Conservation (phyloP, 2,113 vertebrate species). For the Catagonus wagneri region DNA sequence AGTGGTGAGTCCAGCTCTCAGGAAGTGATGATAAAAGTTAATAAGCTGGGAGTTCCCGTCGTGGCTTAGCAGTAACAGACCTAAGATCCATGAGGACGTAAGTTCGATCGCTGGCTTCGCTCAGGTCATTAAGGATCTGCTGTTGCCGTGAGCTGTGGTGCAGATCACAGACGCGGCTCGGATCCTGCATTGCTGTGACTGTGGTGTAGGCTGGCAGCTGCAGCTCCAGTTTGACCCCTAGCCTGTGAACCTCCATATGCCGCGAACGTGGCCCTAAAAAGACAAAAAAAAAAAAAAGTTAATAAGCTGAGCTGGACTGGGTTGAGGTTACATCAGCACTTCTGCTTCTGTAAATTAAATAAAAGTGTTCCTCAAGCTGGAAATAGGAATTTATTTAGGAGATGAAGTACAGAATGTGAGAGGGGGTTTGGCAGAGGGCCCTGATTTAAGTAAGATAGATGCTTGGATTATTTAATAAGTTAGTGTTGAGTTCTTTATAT, state of each 20-base stretch:
- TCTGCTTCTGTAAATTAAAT: conserved; percentile 4
- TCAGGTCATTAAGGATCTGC: too few species aligned
- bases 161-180: too few species aligned
- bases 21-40: background rate
- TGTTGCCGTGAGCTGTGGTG: too few species aligned
- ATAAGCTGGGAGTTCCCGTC: background rate
- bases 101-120: too few species aligned
- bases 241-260: too few species aligned
- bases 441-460: background rate
- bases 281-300: background rate
- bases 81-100: too few species aligned
- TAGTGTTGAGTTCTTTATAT: background rate
- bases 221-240: too few species aligned
- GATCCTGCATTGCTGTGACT: too few species aligned
- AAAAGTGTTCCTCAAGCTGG: background rate
- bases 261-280: too few species aligned
- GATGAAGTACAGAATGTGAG: background rate
- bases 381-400: background rate
- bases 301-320: background rate
- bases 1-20: background rate
- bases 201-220: too few species aligned
- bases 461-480: background rate
- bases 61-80: too few species aligned
- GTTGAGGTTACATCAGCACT: background rate
- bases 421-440: background rate